Evolutionary conservation across 2,888 invertebrate genomes (phyloP).

Genomic region (Seira ritae): DNA sequence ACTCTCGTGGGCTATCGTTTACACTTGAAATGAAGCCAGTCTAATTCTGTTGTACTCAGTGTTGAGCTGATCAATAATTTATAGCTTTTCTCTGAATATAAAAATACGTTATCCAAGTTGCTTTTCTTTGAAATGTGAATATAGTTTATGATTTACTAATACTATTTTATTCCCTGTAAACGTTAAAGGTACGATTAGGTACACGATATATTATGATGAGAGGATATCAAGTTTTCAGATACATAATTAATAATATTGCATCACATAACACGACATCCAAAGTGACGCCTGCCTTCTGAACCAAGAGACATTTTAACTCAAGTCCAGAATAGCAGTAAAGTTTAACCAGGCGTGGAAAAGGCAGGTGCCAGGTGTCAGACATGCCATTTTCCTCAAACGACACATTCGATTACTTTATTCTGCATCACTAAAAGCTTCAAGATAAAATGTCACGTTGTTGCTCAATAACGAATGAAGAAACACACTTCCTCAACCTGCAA

Average conservation of each 20-base stretch:
- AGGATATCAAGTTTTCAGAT: not conserved
- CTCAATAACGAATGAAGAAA: not conserved
- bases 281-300: not conserved
- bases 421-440: not conserved
- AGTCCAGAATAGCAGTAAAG: not conserved
- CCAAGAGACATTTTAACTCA: not conserved
- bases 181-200: slow-evolving; percentile 7
- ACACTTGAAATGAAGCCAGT: not conserved
- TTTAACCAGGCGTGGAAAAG: not conserved
- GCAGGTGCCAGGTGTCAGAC: slow-evolving; percentile 1
- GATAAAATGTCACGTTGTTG: not conserved
- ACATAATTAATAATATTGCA: not conserved
- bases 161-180: not conserved
- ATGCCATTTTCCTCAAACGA: not conserved
- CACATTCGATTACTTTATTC: not conserved
- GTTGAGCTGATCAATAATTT: not conserved
- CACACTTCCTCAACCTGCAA: not conserved
- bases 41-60: not conserved
- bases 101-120: not conserved
- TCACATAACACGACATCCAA: not conserved
- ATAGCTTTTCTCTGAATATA: not conserved
- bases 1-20: not conserved
- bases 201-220: not conserved
- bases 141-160: not conserved
- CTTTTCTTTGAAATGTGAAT: not conserved